phyloP scores from a whole-genome alignment of 2,797 vertebrate species.

The Neosilurus hyrtlii region DNA sequence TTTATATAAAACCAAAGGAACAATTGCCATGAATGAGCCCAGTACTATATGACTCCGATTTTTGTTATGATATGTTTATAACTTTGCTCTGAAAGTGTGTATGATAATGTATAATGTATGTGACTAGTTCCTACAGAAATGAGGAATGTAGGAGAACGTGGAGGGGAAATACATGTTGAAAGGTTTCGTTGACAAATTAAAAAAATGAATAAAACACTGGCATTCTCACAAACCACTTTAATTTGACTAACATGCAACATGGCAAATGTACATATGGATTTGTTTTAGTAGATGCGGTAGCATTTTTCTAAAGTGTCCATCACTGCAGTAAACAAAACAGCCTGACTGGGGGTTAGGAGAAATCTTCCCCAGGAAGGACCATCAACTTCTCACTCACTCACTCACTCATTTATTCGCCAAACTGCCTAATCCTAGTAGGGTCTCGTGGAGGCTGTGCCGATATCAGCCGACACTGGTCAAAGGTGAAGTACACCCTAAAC shows the following conservation, averaged over 20 bases:
- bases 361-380: conserved; percentile 4
- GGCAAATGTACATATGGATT: conserved; percentile 15
- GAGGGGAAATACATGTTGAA: neutral
- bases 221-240: neutral
- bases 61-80: conserved; percentile 8
- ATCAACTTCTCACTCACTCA: neutral
- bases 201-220: neutral
- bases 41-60: conserved; percentile 36
- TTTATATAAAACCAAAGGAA: conserved; percentile 48
- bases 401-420: too few relatives aligned
- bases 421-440: too few relatives aligned
- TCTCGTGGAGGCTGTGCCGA: too few relatives aligned
- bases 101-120: too few relatives aligned
- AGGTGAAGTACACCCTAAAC: too few relatives aligned
- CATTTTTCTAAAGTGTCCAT: conserved; percentile 12
- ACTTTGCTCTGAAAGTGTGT: conserved; percentile 14
- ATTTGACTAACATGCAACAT: conserved; percentile 1
- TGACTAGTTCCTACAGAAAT: neutral
- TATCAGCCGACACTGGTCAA: too few relatives aligned
- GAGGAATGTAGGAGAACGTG: too few relatives aligned
- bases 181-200: neutral
- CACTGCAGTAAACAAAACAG: conserved; percentile 19
- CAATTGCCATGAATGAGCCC: conserved; percentile 30
- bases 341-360: neutral
- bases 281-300: conserved; percentile 18